A percentile compares a stretch with the other conserved stretches of the same genome.
These are phyloP conservation scores for Zalophus californianus DNA, from an alignment of 2,797 vertebrate species.

Conservation along the genomic window DNA sequence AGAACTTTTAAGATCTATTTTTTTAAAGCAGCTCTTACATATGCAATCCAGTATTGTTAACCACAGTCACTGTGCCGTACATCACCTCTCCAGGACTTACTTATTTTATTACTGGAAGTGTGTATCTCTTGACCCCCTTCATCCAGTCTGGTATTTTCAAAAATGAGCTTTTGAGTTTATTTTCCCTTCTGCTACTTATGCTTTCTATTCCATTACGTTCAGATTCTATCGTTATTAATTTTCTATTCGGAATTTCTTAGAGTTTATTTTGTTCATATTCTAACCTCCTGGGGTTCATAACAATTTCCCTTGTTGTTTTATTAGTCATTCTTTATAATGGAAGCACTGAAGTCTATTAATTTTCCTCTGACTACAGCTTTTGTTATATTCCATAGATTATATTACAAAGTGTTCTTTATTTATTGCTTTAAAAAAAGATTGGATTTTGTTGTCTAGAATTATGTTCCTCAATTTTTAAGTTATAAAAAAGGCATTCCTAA, in stretches of 20 bases:
- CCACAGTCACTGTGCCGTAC: background rate
- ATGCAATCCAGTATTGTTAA: background rate
- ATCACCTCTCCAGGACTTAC: background rate
- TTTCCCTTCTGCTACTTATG: background rate
- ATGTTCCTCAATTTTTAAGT: conserved; percentile 33
- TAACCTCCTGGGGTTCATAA: background rate
- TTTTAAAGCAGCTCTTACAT: background rate
- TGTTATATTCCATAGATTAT: background rate
- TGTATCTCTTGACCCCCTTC: background rate
- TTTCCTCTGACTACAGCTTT: conserved; percentile 62
- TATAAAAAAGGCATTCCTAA: conserved; percentile 29
- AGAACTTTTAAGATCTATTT: background rate
- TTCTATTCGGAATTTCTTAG: background rate
- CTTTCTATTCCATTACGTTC: background rate
- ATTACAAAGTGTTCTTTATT: conserved; percentile 22
- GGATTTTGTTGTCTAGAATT: conserved; percentile 12
- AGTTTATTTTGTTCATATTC: background rate
- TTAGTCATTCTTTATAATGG: conserved; percentile 41
- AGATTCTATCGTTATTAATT: background rate
- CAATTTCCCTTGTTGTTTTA: background rate
- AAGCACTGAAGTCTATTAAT: conserved; percentile 26
- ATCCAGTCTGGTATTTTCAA: background rate
- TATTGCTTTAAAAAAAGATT: background rate
- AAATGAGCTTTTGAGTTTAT: conserved; percentile 27
- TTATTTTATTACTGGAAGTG: background rate